phyloP scores from a whole-genome alignment of 2,797 vertebrate genomes.

The Anguilla pacifica region DNA sequence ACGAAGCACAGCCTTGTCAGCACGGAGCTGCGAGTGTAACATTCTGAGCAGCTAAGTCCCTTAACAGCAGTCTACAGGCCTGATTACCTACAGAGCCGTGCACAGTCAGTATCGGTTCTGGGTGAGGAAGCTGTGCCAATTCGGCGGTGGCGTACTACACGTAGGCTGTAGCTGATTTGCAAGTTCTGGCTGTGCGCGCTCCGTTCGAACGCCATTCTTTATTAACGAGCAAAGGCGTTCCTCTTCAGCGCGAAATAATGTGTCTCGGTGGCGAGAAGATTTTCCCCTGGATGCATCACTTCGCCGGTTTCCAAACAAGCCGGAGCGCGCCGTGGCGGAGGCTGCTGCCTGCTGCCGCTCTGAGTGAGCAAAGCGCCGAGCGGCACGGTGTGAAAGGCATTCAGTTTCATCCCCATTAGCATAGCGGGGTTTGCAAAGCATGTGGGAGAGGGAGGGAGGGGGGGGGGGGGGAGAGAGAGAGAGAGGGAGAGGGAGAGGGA shows the following conservation, averaged over 20 bases:
- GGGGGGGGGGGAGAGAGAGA: no score
- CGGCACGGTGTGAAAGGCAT: slow-evolving; percentile 39
- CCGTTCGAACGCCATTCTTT: background rate
- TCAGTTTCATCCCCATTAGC: slow-evolving; percentile 50
- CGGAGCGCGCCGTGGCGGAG: slow-evolving; percentile 45
- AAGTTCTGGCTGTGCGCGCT: background rate
- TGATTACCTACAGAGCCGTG: background rate
- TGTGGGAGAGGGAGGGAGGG: background rate
- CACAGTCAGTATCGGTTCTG: background rate
- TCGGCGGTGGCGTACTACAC: background rate
- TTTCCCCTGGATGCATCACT: background rate
- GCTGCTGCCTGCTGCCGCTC: slow-evolving; percentile 55
- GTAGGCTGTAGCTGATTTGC: background rate
- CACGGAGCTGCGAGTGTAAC: background rate
- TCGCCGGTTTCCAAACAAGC: background rate
- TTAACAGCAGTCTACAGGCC: background rate
- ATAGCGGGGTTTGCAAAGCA: slow-evolving; percentile 31
- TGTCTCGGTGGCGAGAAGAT: background rate
- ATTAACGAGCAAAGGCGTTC: background rate
- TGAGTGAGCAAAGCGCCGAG: slow-evolving; percentile 38
- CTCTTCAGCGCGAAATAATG: no score
- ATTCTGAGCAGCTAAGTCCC: background rate
- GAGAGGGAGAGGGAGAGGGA: no score
- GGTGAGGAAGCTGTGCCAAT: background rate
- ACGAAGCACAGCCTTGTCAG: background rate